A percentile compares a stretch with the other conserved stretches of the same genome.
Evolutionary conservation across 2,113 vertebrate genomes (phyloP).

Genomic region (Pycnonotus jocosus): DNA sequence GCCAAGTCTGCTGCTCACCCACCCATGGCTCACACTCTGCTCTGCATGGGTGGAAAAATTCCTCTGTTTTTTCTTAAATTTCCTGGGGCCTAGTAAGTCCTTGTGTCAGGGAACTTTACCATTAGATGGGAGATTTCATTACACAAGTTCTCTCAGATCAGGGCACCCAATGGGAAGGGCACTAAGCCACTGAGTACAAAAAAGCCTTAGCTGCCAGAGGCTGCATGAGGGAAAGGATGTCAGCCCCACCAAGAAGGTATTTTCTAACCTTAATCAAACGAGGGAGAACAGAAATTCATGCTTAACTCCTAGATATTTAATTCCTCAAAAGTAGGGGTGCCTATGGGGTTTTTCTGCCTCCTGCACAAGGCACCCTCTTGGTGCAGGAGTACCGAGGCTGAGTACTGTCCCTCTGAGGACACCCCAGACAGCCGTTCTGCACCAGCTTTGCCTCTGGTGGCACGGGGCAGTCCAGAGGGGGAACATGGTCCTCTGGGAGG

Average conservation of each 20-base stretch:
- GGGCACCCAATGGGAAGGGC: neutral
- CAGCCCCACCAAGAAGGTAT: fast-evolving
- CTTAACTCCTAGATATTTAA: neutral
- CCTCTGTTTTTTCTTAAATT: neutral
- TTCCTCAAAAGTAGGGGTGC: neutral
- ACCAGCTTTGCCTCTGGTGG: fast-evolving
- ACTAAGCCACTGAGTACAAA: neutral
- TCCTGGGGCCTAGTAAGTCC: neutral
- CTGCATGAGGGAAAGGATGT: neutral
- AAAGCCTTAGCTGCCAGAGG: neutral
- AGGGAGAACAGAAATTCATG: neutral
- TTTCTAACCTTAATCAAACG: neutral
- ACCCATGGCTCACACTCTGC: neutral
- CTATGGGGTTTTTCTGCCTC: neutral
- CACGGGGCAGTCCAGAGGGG: neutral
- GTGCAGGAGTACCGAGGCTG: neutral
- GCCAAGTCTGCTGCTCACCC: neutral
- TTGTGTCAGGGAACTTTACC: neutral
- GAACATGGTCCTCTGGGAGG: neutral
- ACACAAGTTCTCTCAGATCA: neutral
- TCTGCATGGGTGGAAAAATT: neutral
- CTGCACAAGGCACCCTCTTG: neutral
- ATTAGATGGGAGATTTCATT: neutral
- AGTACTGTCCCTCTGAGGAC: neutral
- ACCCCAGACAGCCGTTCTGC: fast-evolving